Base-by-base conservation (phyloP, 1,140 invertebrate species). In the Neelides sp. region DNA sequence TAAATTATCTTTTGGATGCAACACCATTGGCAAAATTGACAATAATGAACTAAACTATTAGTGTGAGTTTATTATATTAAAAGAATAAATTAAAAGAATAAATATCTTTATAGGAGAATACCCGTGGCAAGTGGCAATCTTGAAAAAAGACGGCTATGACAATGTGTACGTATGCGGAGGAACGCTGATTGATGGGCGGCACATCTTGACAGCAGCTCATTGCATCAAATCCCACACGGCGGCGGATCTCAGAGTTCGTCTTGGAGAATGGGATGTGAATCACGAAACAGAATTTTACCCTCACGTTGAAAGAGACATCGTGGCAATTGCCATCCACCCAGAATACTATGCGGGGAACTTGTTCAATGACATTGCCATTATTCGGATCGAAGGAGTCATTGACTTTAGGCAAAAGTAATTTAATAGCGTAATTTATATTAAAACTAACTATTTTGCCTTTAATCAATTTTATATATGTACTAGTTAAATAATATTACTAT, bases 251-350 rank as follows among this genome's bases (percentile, higher is more conserved):
- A 76, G 85, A 55, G 82, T 87, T 4, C 78, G 90, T 50, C 69
- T 93, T 41, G 90, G 90, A 35, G 90, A 94, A 75, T 94, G 88
- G 88, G 89, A 94, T 66, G 89, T 94, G 0, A 91, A 92, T 63
- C 80, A 86, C 54, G 88, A 93, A 52, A 85, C 89, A 13, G 89
- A 94, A 65, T 92, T 92, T 66, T 93, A 85, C 65, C 86, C 88
- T 0, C 87, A 91, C 68, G 80, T 89, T 50, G 90, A 94, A 70
- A 76, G 80, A 52, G 82, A 88, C 63, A 78, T 91, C 7, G 70
- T 76, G 1, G 78, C 76, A 2, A 77, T 92, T 13, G 74, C 79
- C 54, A 30, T 52, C 44, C 59, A 61, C 28, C 54, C 57, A 3
- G 59, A 61, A 34, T 72, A 66, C 53, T 68, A 66, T 48, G 61